phyloP scores from a whole-genome alignment of 2,113 vertebrate genomes.

The Hydrolagus affinis region DNA sequence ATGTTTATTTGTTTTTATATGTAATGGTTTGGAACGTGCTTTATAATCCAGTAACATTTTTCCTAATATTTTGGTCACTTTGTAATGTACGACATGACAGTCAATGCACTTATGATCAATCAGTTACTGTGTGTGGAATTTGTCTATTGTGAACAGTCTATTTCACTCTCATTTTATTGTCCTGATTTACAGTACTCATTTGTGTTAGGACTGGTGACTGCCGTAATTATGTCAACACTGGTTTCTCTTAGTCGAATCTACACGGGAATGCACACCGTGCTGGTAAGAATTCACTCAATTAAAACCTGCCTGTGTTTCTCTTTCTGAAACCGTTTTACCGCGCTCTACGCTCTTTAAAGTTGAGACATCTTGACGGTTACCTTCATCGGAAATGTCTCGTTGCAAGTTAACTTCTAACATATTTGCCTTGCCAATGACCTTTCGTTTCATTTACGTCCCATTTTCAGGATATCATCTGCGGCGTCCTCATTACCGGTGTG shows the following conservation, averaged over 20 bases:
- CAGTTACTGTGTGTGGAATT: background rate
- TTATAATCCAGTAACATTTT: background rate
- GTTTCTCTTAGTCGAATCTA: conserved; percentile 90
- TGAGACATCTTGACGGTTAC: background rate
- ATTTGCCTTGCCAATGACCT: background rate
- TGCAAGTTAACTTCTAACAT: background rate
- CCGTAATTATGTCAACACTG: conserved; percentile 65
- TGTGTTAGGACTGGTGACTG: conserved; percentile 62
- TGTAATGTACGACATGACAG: background rate
- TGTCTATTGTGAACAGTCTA: conserved; percentile 29
- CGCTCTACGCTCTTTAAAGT: background rate
- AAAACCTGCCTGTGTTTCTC: no score
- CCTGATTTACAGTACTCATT: conserved; percentile 69
- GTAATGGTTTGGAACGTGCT: background rate
- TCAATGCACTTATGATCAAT: background rate
- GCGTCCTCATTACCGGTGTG: conserved; percentile 58
- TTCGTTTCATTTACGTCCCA: conserved; percentile 3
- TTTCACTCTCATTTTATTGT: conserved; percentile 37
- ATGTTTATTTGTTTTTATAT: background rate
- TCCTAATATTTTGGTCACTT: background rate
- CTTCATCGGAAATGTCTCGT: background rate
- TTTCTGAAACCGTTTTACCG: background rate
- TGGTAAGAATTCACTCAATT: conserved; percentile 64
- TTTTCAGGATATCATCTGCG: conserved; percentile 80
- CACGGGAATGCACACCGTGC: conserved; percentile 87